Conservation (phyloP, 2,888 invertebrate genomes). For the Lasioglossum lativentre region DNA sequence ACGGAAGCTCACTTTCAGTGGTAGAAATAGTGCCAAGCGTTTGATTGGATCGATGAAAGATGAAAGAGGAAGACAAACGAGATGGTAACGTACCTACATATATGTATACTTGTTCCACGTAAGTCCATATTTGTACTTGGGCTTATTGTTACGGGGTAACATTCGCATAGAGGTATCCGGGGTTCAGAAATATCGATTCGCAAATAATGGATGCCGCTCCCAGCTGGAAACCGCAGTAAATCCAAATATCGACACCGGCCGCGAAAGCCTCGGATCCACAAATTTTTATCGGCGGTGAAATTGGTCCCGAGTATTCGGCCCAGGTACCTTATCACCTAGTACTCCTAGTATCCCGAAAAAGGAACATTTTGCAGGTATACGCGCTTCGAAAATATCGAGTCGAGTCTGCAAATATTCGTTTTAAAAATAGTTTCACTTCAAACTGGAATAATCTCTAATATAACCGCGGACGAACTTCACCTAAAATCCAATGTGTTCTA, state of each 20-base stretch:
- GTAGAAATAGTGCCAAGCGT: too few species aligned
- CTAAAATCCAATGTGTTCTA: too few species aligned
- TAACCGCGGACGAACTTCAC: too few species aligned
- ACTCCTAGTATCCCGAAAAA: neutral
- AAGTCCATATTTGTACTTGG: constrained; percentile 45
- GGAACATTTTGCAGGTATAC: neutral
- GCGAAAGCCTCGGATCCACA: constrained; percentile 9
- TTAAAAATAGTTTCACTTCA: neutral
- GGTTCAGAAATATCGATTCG: constrained; percentile 34
- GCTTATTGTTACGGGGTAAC: constrained; percentile 52
- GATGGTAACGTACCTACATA: neutral
- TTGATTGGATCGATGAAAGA: neutral
- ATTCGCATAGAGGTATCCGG: constrained; percentile 36
- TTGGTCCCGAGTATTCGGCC: constrained; percentile 7
- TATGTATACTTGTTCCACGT: constrained; percentile 13
- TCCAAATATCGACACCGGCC: constrained; percentile 45
- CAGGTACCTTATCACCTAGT: constrained; percentile 12
- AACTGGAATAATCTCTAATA: neutral
- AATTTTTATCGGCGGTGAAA: constrained; percentile 37
- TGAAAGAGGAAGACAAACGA: neutral
- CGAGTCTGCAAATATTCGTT: neutral
- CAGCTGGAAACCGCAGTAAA: constrained; percentile 49
- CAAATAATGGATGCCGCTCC: constrained; percentile 49
- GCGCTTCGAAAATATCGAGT: neutral
- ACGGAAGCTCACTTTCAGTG: neutral